Evolutionary conservation across 2,888 invertebrate genomes (phyloP), one percentile per base, ranked within the genome.

Genomic region (Agriopis aurantiaria): DNA sequence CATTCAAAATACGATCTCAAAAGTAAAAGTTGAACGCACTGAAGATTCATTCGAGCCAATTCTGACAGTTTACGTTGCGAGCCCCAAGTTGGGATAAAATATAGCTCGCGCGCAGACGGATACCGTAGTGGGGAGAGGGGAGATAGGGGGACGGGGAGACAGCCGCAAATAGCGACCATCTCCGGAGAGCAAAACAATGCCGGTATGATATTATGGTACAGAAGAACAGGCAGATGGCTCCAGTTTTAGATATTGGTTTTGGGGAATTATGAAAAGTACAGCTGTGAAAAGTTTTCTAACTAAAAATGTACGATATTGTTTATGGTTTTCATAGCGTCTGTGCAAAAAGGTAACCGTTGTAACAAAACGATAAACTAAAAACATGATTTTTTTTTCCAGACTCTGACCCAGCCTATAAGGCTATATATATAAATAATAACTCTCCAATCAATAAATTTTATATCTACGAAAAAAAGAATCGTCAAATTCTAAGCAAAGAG

Each of bases 121-220:
- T 88, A 90, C 89, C 88, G 90, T 87, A 86, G 88, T 81, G 87
- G 78, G 79, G 83, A 83, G 78, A 79, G 73, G 77, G 78, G 77
- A 79, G 63, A 67, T 75, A 68, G 58, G 75, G 77, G 80, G 78
- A 74, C 81, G 79, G 83, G 85, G 81, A 85, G 87, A 85, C 86
- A 88, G 89, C 91, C 93, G 88, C 91, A 93, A 93, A 93, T 93
- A 93, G 93, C 92, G 86, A 85, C 87, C 90, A 89, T 90, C 91
- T 87, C 88, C 84, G 84, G 80, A 84, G 91, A 92, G 87, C 92
- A 92, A 93, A 93, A 93, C 93, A 93, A 93, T 93, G 85, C 91
- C 87, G 83, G 89, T 87, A 92, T 92, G 90, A 93, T 93, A 92
- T 92, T 91, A 91, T 87, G 85, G 85, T 86, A 83, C 82, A 85